Base-by-base conservation (phyloP, 2,888 invertebrate genomes). In the Gari tellinella region DNA sequence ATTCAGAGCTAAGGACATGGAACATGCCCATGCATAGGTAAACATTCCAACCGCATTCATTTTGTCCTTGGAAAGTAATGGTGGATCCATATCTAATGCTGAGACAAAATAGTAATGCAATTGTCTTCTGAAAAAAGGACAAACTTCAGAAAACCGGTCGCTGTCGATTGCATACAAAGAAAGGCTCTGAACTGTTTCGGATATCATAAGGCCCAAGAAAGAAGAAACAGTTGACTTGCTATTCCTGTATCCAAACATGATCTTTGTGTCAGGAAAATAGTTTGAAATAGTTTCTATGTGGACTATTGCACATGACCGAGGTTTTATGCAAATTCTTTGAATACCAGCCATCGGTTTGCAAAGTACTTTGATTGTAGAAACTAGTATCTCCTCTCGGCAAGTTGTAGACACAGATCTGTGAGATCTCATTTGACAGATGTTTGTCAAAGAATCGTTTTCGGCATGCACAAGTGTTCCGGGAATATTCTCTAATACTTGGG, bases 171-270 rank as follows among this genome's bases (percentile, higher is more conserved):
- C 15, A 15, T 61, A 65, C 49, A 76, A 58, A 2, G 66, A 43
- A 1, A 69, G 26, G 41, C 62, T 65, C 43, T 55, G 62, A 1
- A 49, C 63, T 2, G 61, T 53, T 25, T 79, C 76, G 0, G 63
- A 40, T 14, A 70, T 49, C 51, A 76, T 52, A 5, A 80, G 15
- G 0, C 64, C 62, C n/a, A 73, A 70, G 26, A 67, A 64, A 1
- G 84, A 84, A 10, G 70, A 64, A 8, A 81, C 58, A 1, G 73
- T 77, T 10, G 72, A 65, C 10, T 74, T 23, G n/a, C 75, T 68
- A 48, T 80, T 70, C n/a, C 84, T 19, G 63, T 82, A 82, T 25
- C 81, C 62, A 46, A 82, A 83, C n/a, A 84, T 26, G 43, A 79
- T 67, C 19, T 56, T 48, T 17, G 72, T 48, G 7, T 62, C 23